Conservation (phyloP, 2,797 vertebrate genomes). For the Oreortyx pictus region DNA sequence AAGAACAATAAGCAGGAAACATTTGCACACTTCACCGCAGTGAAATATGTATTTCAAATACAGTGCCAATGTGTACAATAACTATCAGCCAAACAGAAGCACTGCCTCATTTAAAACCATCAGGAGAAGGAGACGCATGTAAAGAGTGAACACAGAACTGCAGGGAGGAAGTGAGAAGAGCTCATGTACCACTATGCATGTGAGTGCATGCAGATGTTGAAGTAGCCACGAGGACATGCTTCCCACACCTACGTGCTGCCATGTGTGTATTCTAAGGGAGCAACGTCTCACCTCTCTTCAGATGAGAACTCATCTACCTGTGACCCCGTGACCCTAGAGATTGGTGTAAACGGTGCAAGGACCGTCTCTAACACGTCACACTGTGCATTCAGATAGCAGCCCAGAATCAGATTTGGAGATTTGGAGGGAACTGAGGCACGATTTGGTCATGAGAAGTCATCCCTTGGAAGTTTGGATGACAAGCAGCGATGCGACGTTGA, state of each 20-base stretch:
- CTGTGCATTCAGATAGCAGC: not conserved
- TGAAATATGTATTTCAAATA: conserved; percentile 41
- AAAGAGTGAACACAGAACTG: not conserved
- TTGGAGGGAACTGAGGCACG: not conserved
- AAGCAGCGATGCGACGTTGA: not conserved
- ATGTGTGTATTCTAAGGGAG: not conserved
- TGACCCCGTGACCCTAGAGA: not conserved
- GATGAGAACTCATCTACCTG: not conserved
- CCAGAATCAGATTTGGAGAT: not conserved
- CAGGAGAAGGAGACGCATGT: not conserved
- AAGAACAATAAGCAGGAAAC: not conserved
- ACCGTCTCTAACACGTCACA: not conserved
- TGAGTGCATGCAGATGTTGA: conserved; percentile 3
- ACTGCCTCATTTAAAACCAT: not conserved
- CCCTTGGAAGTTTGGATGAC: not conserved
- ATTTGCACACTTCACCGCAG: conserved; percentile 8
- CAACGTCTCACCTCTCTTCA: not conserved
- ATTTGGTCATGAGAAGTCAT: not conserved
- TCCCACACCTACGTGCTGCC: not conserved
- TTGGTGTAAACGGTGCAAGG: not conserved
- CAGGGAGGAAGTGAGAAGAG: not conserved
- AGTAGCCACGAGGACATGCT: not conserved
- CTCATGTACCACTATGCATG: not conserved
- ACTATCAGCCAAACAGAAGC: not conserved
- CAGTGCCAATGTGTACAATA: not conserved